Base-by-base conservation (phyloP, 2,888 invertebrate genomes). In the Cistogaster globosa region DNA sequence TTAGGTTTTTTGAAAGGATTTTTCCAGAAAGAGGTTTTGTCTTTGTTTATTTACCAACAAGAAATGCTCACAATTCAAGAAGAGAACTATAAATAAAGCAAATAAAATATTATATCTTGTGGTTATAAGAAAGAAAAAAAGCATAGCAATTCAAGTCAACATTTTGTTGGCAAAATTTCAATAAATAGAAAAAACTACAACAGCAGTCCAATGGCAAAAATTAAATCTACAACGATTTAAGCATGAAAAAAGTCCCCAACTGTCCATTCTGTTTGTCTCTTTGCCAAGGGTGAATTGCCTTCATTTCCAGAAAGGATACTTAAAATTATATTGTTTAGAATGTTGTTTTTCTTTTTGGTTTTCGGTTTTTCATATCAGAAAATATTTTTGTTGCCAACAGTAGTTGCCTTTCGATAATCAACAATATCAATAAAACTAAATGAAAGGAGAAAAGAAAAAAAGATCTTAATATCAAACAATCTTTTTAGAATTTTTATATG, bases 1-100 rank as follows among this genome's bases (percentile, higher is more conserved):
- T 78, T 79, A 16, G 63, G 78, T 63, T 83, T 68, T 63, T 36
- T 51, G n/a, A 18, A 83, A 67, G 76, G 77, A 77, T 76, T 71
- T 57, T 18, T 42, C 0, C 12, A 45, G 48, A 42, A 65, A 82
- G 71, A 51, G 18, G 18, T n/a, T n/a, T n/a, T n/a, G n/a, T n/a
- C n/a, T n/a, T 14, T 18, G 51, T 2, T 18, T 9, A 7, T 51
- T 51, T 18, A 14, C 3, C 14, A 48, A 48, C n/a, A 48, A 5
- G 16, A 48, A 48, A 16, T 48, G 14, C 7, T 53, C 67, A 22
- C 38, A 32, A 18, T 48, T 26, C 16, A 45, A 48, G 9, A 14
- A 26, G 20, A 60, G 42, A 26, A 22, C 26, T 20, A 32, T 16
- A 77, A 38, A 4, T 2, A 45, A 67, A 20, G 16, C 20, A 1